Conservation (phyloP, 2,888 invertebrate genomes). For the Drosophila buzzatii region DNA sequence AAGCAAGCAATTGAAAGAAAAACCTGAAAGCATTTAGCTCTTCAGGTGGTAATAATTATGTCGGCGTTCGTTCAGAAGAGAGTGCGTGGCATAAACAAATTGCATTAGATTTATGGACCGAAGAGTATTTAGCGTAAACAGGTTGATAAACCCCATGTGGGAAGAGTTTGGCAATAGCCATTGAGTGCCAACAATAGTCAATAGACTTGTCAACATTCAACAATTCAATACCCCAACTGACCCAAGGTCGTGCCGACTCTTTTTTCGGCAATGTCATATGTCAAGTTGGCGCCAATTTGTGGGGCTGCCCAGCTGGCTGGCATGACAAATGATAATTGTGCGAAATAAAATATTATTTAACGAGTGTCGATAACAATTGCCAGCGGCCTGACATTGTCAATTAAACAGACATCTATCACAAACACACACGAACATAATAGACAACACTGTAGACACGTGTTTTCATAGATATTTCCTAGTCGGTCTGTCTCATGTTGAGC, state of each 20-base stretch:
- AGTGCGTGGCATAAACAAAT: conserved; percentile 33
- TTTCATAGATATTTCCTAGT: neutral
- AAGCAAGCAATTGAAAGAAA: conserved; percentile 8
- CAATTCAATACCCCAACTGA: conserved; percentile 36
- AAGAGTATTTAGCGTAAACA: conserved; percentile 15
- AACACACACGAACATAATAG: neutral
- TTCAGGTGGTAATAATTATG: conserved; percentile 46
- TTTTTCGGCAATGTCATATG: conserved; percentile 46
- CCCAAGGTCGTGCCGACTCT: conserved; percentile 33
- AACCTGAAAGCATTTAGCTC: conserved; percentile 24
- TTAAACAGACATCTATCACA: conserved; percentile 30
- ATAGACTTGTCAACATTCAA: conserved; percentile 51
- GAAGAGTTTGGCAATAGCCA: conserved; percentile 1
- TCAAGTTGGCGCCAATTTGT: conserved; percentile 60
- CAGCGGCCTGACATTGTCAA: conserved; percentile 52
- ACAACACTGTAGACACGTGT: conserved; percentile 11
- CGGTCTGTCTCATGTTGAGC: neutral
- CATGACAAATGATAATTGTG: conserved; percentile 69
- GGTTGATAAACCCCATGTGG: conserved; percentile 35
- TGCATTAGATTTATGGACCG: conserved; percentile 37
- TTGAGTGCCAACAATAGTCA: conserved; percentile 11
- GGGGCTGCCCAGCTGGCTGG: conserved; percentile 14
- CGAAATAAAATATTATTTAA: conserved; percentile 31
- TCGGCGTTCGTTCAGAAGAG: conserved; percentile 22
- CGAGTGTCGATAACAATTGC: conserved; percentile 39